Conservation (phyloP, 2,113 vertebrate genomes). For the Anolis carolinensis region DNA sequence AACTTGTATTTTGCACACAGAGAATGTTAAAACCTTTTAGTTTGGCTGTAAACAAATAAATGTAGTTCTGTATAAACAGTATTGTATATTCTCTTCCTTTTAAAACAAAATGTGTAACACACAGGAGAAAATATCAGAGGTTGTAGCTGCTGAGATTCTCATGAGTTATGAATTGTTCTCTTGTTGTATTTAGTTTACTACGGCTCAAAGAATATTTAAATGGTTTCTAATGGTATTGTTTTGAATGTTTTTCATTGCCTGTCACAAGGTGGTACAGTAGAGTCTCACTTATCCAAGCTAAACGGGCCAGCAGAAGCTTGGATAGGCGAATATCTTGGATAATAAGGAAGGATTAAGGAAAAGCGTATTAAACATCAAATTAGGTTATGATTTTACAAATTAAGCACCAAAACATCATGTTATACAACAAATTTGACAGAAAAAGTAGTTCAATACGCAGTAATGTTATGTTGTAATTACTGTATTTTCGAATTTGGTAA, state of each 20-base stretch:
- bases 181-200: background rate
- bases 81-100: slow-evolving; percentile 86
- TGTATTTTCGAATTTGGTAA: no score
- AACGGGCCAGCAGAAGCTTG: no score
- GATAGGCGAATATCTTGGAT: no score
- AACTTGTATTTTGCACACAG: slow-evolving; percentile 82
- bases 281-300: background rate
- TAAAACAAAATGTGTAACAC: slow-evolving; percentile 51
- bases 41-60: slow-evolving; percentile 93
- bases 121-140: slow-evolving; percentile 19
- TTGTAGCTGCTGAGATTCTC: background rate
- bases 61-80: slow-evolving; percentile 81
- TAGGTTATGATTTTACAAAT: no score
- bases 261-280: slow-evolving; percentile 6
- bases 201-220: background rate
- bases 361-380: no score
- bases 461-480: no score
- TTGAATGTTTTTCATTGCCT: slow-evolving; percentile 1
- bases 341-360: no score
- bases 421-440: no score
- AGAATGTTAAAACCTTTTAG: slow-evolving; percentile 84
- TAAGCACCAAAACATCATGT: no score
- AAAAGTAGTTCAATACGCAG: no score
- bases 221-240: slow-evolving; percentile 9
- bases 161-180: background rate